A percentile compares a stretch with the other conserved stretches of the same genome.
phyloP scores from a whole-genome alignment of 1,140 invertebrate genomes.

The Neomicropteryx cornuta region DNA sequence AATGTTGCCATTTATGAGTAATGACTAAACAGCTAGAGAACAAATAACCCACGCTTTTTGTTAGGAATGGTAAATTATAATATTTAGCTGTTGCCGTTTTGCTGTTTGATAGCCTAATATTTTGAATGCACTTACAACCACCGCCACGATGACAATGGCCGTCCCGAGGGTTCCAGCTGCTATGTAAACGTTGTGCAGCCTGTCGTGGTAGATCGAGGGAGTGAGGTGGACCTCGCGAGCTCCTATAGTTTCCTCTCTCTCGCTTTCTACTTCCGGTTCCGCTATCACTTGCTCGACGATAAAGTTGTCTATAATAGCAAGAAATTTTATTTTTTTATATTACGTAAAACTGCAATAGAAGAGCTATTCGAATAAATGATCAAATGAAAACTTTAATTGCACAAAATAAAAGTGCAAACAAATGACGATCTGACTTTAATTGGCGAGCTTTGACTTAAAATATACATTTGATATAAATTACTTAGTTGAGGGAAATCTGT shows the following conservation, averaged over 20 bases:
- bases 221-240: slow-evolving; percentile 42
- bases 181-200: slow-evolving; percentile 61
- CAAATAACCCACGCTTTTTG: too few species aligned
- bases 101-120: too few species aligned
- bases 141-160: slow-evolving; percentile 53
- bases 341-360: neutral
- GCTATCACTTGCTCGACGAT: slow-evolving; percentile 53
- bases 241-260: slow-evolving; percentile 28
- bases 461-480: too few species aligned
- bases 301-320: slow-evolving; percentile 43
- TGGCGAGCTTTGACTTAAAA: too few species aligned
- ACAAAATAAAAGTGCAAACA: too few species aligned
- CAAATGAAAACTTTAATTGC: too few species aligned
- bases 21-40: too few species aligned
- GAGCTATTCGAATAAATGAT: neutral
- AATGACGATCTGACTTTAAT: too few species aligned
- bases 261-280: slow-evolving; percentile 30
- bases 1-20: too few species aligned
- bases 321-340: neutral
- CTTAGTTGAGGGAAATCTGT: too few species aligned
- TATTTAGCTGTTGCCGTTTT: too few species aligned
- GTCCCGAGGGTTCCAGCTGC: slow-evolving; percentile 58
- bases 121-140: slow-evolving; percentile 47
- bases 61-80: too few species aligned
- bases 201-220: slow-evolving; percentile 52